Evolutionary conservation across 1,140 invertebrate genomes (phyloP), one percentile per base, ranked within the genome.

Genomic region (Magallana angulata): DNA sequence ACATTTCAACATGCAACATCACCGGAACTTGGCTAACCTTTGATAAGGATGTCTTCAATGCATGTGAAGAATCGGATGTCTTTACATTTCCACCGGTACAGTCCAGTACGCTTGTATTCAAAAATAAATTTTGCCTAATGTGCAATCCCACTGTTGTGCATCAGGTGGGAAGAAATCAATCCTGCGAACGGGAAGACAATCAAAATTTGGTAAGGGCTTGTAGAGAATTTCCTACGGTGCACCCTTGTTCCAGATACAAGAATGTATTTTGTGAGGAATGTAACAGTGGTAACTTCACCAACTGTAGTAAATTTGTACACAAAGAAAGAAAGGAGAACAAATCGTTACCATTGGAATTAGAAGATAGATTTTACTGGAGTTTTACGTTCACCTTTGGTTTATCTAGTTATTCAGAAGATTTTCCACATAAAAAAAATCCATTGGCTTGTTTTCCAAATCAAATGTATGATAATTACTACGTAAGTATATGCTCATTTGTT

Each of bases 281-380:
- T 3, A 62, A 48, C 2, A 48, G 85, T 16, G 59, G 76, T 62
- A 86, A 86, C 36, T n/a, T 82, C 6, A 82, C 76, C 5, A 64
- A 80, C 30, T 48, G 36, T 48, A 5, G 36, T 5, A 48, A 48
- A 48, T 2, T 48, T 48, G 36, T 48, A 48, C 36, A 4, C 5
- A 48, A 5, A 48, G 5, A 5, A 48, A 48, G 5, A 48, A 48
- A 48, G 3, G 36, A 48, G 24, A 24, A 24, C 24, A 24, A 24
- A 24, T 24, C 24, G 24, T 24, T 24, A 24, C 24, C 24, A 24
- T 24, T 24, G 24, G 24, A 24, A 24, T 24, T 24, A 24, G 24
- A 24, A 24, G 24, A 24, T 24, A 24, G 24, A 24, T 24, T 24
- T 24, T 24, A 24, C 24, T 48, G 36, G 36, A 48, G 36, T 48